Conservation (phyloP, 2,888 invertebrate species). For the Panzeria rudis region DNA sequence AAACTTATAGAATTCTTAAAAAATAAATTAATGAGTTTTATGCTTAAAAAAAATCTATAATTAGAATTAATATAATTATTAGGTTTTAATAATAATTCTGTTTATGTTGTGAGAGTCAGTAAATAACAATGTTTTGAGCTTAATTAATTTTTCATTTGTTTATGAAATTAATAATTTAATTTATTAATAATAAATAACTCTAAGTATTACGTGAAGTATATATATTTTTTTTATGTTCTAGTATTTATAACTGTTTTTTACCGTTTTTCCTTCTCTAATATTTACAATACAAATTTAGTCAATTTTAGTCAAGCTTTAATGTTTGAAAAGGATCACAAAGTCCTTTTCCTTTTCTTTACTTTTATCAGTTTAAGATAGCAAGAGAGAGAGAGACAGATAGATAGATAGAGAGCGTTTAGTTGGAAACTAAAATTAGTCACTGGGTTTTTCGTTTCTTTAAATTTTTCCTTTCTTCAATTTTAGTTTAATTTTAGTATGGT, state of each 20-base stretch:
- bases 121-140: constrained; percentile 68
- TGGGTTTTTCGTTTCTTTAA: constrained; percentile 40
- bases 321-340: not conserved
- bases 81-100: constrained; percentile 36
- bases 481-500: constrained; percentile 62
- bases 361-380: not conserved
- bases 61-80: constrained; percentile 36
- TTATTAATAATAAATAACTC: constrained; percentile 64
- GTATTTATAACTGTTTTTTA: constrained; percentile 28
- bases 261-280: constrained; percentile 40
- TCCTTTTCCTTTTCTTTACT: constrained; percentile 14
- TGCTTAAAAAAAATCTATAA: constrained; percentile 29
- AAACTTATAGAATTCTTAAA: constrained; percentile 35
- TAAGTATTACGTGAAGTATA: constrained; percentile 37
- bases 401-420: constrained; percentile 12
- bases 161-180: constrained; percentile 45
- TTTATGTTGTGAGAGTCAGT: constrained; percentile 57
- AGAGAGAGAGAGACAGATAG: constrained; percentile 21
- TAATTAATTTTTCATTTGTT: constrained; percentile 41
- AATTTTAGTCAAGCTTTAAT: constrained; percentile 48
- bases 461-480: constrained; percentile 17
- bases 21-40: constrained; percentile 39
- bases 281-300: constrained; percentile 64
- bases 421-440: constrained; percentile 65
- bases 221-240: constrained; percentile 18